Base-by-base conservation (phyloP, 2,113 vertebrate species). In the Azemiops feae region DNA sequence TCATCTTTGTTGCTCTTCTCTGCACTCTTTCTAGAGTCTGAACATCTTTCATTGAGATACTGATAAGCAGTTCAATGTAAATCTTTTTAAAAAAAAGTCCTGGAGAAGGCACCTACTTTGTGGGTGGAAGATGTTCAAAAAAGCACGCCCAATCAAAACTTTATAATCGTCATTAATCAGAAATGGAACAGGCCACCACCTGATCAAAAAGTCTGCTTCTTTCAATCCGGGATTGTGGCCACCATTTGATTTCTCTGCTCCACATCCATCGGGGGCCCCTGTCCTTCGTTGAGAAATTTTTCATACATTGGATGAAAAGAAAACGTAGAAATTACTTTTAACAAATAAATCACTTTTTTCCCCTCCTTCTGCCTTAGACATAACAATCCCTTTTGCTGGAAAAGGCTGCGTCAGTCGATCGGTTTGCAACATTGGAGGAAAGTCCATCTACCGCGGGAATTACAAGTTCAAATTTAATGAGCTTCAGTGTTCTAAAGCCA, bases 391-490 rank as follows among this genome's bases (percentile, higher is more conserved):
- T 1, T 90, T 90, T 69, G 89, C 89, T 52, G 89, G 27, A 3
- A 90, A 74, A 74, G 89, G 89, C 0, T 90, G 89, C n/a, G 89
- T 18, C 16, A n/a, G 8, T 4, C 5, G 0, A 25, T 69, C 45
- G 0, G 18, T 12, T 4, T 18, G 27, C 5, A 2, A 6, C 1
- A 8, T 53, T 30, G 0, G 0, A 2, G 10, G 0, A n/a, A 20
- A 34, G 64, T 43, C 14, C 18, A 2, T n/a, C 27, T 7, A 0
- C 1, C 5, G 0, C 0, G 45, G 8, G 20, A 1, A 0, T 23
- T 90, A 50, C 45, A 74, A 1, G 0, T 74, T 74, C 18, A 74
- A 1, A 23, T 74, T 90, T 50, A 18, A 18, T 0, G 2, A 2
- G 0, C 0, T 8, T 23, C 4, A 69, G 18, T n/a, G 47, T 12